A percentile compares a stretch with the other conserved stretches of the same genome.
Evolutionary conservation across 2,888 invertebrate genomes (phyloP).

Genomic region (Drosophila paracracens): DNA sequence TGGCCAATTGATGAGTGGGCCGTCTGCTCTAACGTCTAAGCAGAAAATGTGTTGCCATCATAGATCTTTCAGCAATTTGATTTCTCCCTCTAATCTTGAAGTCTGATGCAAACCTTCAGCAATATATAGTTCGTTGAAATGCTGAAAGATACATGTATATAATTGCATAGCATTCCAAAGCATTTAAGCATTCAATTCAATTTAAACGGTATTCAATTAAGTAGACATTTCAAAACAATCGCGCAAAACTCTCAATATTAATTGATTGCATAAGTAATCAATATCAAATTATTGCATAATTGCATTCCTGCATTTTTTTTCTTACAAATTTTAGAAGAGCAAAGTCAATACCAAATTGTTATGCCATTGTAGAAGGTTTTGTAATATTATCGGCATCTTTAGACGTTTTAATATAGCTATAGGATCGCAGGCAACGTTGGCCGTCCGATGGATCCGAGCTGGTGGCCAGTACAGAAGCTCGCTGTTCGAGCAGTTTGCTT

Average conservation of each 20-base stretch:
- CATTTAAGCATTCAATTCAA: not conserved
- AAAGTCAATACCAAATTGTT: not conserved
- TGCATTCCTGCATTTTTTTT: not conserved
- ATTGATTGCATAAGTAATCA: not conserved
- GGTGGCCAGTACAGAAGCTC: slow-evolving; percentile 59
- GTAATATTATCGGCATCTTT: not conserved
- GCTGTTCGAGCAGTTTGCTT: slow-evolving; percentile 86
- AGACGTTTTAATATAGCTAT: not conserved
- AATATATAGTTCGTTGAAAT: too few relatives aligned
- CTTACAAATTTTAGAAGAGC: not conserved
- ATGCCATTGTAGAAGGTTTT: not conserved
- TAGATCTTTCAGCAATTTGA: slow-evolving; percentile 4
- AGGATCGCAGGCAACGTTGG: slow-evolving; percentile 80
- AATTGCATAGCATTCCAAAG: too few relatives aligned
- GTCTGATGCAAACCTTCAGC: too few relatives aligned
- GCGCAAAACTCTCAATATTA: too few relatives aligned
- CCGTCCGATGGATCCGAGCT: slow-evolving; percentile 63
- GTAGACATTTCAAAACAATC: too few relatives aligned
- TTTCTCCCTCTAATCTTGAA: not conserved
- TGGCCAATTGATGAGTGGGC: slow-evolving; percentile 22
- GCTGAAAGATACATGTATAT: too few relatives aligned
- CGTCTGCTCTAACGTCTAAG: not conserved
- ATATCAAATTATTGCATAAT: not conserved
- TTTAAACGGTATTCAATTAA: not conserved
- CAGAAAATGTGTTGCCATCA: not conserved